Conservation (phyloP, 1,140 invertebrate species). For the Scaptomyza pallida region DNA sequence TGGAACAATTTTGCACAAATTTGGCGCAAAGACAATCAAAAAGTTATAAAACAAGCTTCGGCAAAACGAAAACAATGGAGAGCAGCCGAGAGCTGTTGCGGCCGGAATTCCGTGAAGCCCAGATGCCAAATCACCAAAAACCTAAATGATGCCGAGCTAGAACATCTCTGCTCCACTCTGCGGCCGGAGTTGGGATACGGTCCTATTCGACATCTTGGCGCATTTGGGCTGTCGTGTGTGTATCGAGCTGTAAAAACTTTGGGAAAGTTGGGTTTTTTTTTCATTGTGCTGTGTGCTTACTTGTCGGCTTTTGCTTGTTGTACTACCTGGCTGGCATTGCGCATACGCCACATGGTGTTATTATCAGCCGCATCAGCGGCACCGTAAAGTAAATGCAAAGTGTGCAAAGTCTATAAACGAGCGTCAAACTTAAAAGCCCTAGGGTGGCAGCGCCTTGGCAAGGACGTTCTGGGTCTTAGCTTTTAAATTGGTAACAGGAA, state of each 20-base stretch:
- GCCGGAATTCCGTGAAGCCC: conserved; percentile 30
- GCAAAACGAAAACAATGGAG: conserved; percentile 52
- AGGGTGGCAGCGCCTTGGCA: conserved; percentile 68
- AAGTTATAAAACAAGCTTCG: conserved; percentile 81
- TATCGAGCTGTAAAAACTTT: conserved; percentile 77
- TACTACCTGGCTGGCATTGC: conserved; percentile 56
- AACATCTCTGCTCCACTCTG: neutral
- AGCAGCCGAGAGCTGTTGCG: neutral
- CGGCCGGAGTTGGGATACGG: conserved; percentile 10
- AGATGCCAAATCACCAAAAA: conserved; percentile 44
- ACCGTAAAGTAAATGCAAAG: conserved; percentile 81
- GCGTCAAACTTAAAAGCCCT: conserved; percentile 80
- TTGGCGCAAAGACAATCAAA: conserved; percentile 81
- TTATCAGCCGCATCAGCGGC: conserved; percentile 79
- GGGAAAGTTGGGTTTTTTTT: conserved; percentile 57
- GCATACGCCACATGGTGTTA: conserved; percentile 76
- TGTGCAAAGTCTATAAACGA: conserved; percentile 83
- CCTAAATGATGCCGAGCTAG: conserved; percentile 51
- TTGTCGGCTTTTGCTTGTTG: conserved; percentile 24
- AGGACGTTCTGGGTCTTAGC: conserved; percentile 47
- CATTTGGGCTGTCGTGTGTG: conserved; percentile 54
- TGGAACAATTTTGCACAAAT: conserved; percentile 75
- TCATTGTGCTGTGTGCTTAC: conserved; percentile 29
- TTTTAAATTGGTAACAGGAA: neutral
- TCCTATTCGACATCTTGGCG: conserved; percentile 11